Base-by-base conservation (phyloP, 2,113 vertebrate genomes). In the Trochalopteron elliotii region DNA sequence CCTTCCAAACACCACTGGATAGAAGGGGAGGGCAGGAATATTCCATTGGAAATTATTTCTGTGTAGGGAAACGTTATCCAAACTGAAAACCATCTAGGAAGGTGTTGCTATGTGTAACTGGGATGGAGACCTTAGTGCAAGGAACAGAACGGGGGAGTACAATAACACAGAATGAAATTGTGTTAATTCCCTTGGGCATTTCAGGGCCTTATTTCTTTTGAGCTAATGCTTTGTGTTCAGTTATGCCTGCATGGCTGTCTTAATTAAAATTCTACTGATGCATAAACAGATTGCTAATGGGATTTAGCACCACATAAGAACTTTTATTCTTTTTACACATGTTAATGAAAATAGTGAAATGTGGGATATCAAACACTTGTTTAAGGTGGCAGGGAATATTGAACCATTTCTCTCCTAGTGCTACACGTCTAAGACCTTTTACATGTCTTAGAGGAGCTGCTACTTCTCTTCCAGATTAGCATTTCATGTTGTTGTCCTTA, bases 61-160 rank as follows among this genome's bases (percentile, higher is more conserved):
- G 10, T 63, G 13, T 14, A 68, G 27, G 23, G 78, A 72, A n/a
- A 21, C 1, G 0, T 47, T 65, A 53, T 27, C 33, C 65, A 61
- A 45, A 37, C 44, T 56, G 9, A 53, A 61, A 60, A 15, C 21
- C 7, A 4, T 47, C n/a, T 9, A 50, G 68, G 30, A 72, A 9
- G 10, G 5, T 74, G 16, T 42, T 79, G 47, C 45, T 81, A 0
- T 33, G 10, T 42, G 12, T 80, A 61, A 47, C 2, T 49, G 60
- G 14, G n/a, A 74, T 50, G 52, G 22, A 82, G 15, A 20, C 30
- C 12, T 52, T 42, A 31, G 9, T 52, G 31, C 13, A 65, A 52
- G 45, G 55, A 72, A 6, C 9, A 49, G 12, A 45, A 63, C 0
- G 0, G 3, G 17, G 5, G 3, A 87, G 24, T 39, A 61, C 30